Evolutionary conservation across 2,113 vertebrate genomes (phyloP).

Genomic region (Psophia crepitans): DNA sequence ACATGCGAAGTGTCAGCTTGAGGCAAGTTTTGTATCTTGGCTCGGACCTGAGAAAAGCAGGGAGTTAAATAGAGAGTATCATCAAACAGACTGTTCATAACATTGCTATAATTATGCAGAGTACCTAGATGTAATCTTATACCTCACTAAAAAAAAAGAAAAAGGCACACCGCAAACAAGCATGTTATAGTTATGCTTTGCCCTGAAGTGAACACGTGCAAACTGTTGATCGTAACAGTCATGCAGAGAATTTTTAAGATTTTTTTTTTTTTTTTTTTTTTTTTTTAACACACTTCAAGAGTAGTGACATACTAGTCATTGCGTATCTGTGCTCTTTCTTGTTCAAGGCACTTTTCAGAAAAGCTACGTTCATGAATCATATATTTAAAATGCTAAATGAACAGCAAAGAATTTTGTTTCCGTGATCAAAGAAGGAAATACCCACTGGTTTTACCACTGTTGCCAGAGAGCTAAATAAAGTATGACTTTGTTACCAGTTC

Average conservation of each 20-base stretch:
- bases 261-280: background rate
- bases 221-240: background rate
- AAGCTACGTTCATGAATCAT: background rate
- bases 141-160: background rate
- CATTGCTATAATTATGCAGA: constrained; percentile 58
- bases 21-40: background rate
- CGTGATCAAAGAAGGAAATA: constrained; percentile 24
- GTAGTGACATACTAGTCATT: background rate
- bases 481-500: background rate
- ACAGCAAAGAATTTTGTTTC: background rate
- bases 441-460: constrained; percentile 11
- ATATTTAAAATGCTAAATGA: background rate
- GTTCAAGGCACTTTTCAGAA: background rate
- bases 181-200: background rate
- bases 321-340: background rate
- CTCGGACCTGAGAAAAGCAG: constrained; percentile 7
- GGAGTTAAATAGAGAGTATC: constrained; percentile 46
- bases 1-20: constrained; percentile 14
- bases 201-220: constrained; percentile 17
- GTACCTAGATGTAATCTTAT: constrained; percentile 56
- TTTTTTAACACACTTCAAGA: background rate
- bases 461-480: constrained; percentile 4
- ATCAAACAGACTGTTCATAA: constrained; percentile 41
- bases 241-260: background rate
- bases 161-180: background rate